Evolutionary conservation across 2,113 vertebrate genomes (phyloP), one percentile per base, ranked within the genome.

Genomic region (Phocoena phocoena): DNA sequence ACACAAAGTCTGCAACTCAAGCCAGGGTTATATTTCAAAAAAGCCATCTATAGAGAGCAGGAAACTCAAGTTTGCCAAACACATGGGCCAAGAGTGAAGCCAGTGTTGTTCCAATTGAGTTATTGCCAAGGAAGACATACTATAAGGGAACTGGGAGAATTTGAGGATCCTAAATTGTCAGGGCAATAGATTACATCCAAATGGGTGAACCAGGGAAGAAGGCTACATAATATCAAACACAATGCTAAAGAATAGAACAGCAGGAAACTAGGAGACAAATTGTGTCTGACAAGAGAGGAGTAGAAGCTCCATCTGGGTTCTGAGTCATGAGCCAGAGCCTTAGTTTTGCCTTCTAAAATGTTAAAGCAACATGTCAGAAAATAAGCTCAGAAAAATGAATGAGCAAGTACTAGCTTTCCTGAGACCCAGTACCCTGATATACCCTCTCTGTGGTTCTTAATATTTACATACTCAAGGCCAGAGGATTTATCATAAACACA

Each of bases 21-120:
- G 93, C 79, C 92, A 94, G 83, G n/a, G 76, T 92, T 41, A 5
- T 95, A 95, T 96, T 97, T 97, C 96, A 94, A 63, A 87, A 97
- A 86, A 94, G 5, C 26, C 58, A 82, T 90, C 86, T 62, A 87
- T 55, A 71, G 36, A 92, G 84, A 95, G 84, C 70, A 93, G 83
- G 89, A 97, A 96, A 87, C 87, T 87, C 74, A 93, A 82, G 41
- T 93, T 93, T 96, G 86, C 92, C 74, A 95, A 96, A 84, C 74
- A 47, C 12, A 92, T 74, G 23, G 74, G 93, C 96, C 91, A 85
- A 93, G 67, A 96, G 50, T 58, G 33, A 90, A 96, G 62, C 76
- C 2, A 2, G 18, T 88, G 70, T 82, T 26, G 14, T 82, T 96
- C 88, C 80, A 91, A 0, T 6, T 86, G 96, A 92, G 53, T 82